Conservation (phyloP, 2,113 vertebrate genomes). For the human region DNA sequence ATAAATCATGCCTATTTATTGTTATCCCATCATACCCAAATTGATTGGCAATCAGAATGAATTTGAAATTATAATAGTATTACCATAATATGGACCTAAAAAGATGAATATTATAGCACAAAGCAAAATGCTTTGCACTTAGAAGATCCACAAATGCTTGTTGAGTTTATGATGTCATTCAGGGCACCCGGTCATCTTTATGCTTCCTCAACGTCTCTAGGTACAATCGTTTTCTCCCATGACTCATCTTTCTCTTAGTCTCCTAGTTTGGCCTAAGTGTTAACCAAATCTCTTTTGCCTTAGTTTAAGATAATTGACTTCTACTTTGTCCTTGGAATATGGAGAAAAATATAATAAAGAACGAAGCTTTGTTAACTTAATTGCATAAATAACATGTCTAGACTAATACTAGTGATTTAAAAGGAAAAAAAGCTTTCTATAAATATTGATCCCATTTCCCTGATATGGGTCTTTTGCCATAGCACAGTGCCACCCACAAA, state of each 20-base stretch:
- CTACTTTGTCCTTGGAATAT: background rate
- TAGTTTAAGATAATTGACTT: background rate
- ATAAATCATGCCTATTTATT: background rate
- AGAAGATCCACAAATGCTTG: background rate
- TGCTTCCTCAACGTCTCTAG: background rate
- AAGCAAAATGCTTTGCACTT: background rate
- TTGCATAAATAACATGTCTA: background rate
- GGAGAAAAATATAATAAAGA: background rate
- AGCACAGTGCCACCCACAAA: background rate
- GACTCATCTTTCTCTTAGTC: background rate
- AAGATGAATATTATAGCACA: background rate
- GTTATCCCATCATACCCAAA: background rate
- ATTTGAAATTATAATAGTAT: background rate
- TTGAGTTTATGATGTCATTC: background rate
- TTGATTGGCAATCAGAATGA: background rate
- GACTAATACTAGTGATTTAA: background rate
- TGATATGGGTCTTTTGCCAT: background rate
- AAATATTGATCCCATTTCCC: background rate
- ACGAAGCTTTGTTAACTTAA: background rate
- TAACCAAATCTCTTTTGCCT: background rate
- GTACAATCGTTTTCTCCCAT: background rate
- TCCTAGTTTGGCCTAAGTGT: background rate
- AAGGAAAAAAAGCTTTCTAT: background rate
- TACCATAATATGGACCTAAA: background rate
- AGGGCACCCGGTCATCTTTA: background rate